Conservation (phyloP, 2,888 invertebrate species). For the Drosophila fungiperda region DNA sequence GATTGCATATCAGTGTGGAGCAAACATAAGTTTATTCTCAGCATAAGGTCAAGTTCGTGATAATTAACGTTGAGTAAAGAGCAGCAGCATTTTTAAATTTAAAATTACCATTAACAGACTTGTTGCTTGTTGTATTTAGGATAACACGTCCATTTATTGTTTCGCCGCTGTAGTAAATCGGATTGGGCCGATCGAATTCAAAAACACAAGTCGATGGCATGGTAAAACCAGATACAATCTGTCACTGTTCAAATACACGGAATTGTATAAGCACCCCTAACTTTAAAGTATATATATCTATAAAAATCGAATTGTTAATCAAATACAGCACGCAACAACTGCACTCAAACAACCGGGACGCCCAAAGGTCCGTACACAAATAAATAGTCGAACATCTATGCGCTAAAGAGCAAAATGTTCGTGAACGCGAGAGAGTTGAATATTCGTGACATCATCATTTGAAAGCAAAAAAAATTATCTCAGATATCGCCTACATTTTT, state of each 20-base stretch:
- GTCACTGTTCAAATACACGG: neutral
- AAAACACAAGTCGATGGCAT: conserved; percentile 66
- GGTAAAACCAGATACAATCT: neutral
- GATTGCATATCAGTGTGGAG: neutral
- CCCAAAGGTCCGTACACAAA: conserved; percentile 7
- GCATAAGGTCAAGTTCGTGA: conserved; percentile 66
- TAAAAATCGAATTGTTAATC: neutral
- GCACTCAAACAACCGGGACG: neutral
- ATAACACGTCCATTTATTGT: conserved; percentile 64
- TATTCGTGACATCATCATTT: conserved; percentile 60
- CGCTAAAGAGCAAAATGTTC: conserved; percentile 10
- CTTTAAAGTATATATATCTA: neutral
- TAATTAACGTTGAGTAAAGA: conserved; percentile 86
- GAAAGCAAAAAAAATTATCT: conserved; percentile 8
- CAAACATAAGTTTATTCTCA: neutral
- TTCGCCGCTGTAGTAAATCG: conserved; percentile 76
- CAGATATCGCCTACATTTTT: neutral
- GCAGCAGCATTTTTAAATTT: neutral
- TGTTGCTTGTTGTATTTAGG: conserved; percentile 58
- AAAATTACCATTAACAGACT: conserved; percentile 59
- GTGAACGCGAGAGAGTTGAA: conserved; percentile 2
- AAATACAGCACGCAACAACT: conserved; percentile 3
- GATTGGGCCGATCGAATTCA: conserved; percentile 71
- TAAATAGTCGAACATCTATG: conserved; percentile 21
- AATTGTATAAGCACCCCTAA: neutral